Evolutionary conservation across 2,888 invertebrate species (phyloP), one percentile per base, ranked within the genome.

Genomic region (Ypsolopha sequella): DNA sequence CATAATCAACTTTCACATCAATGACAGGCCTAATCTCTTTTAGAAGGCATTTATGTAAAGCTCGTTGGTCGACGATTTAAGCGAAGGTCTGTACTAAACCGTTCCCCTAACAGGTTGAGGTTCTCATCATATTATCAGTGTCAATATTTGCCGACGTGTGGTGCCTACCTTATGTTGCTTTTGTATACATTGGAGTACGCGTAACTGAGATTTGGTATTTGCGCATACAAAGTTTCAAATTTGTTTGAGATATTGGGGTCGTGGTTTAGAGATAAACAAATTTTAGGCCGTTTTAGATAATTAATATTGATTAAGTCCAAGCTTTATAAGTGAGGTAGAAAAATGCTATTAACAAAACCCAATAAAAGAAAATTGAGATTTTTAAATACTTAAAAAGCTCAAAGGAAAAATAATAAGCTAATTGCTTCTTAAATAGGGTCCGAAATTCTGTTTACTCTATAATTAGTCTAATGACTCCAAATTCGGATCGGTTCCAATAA

Each of bases 381-480:
- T 6, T 43, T 24, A 43, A 43, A 43, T 24, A 24, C 24, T 24
- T 24, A 9, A 36, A 36, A 14, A 6, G 14, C 6, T 48, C 36
- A n/a, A 48, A 36, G 33, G 9, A 36, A 49, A 34, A 36, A 50
- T 50, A 50, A 51, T 51, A 34, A 47, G 47, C 39, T 51, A 51
- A 51, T 51, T 46, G 47, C 51, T 46, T 41, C 38, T 35, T 51
- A 50, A 52, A 52, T 53, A 38, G 51, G 47, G 44, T 51, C 52
- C 52, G 50, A 53, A 51, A 13, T 14, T 35, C 60, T 77, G 70
- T 76, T 80, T 74, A 61, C 74, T 72, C 71, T 80, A 79, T 85
- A 84, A 85, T 85, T 85, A 85, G 75, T 64, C 70, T 80, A 82
- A 84, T 85, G 67, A 70, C 63, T 69, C 72, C 72, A 76, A 79